A percentile compares a stretch with the other conserved stretches of the same genome.
Conservation (phyloP, 2,113 vertebrate genomes). For the Leptodactylus fuscus region DNA sequence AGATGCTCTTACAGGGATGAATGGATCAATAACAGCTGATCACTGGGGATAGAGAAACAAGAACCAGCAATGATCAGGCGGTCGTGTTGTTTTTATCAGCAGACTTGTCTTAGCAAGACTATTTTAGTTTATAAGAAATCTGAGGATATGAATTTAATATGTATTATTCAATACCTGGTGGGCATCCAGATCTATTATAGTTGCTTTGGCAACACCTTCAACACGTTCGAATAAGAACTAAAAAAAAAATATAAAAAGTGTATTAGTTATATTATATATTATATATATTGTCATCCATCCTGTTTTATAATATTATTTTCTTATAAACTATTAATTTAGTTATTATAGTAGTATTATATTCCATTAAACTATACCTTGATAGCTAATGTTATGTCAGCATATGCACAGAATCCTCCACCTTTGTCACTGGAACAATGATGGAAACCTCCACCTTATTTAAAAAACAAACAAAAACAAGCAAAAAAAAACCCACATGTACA, state of each 20-base stretch:
- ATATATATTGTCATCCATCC: no score
- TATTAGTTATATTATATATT: background rate
- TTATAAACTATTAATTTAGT: no score
- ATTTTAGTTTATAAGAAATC: background rate
- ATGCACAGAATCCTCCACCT: conserved; percentile 95
- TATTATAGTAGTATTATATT: no score
- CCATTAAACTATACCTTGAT: conserved; percentile 82
- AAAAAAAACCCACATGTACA: no score
- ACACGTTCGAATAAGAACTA: conserved; percentile 96
- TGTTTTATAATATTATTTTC: no score
- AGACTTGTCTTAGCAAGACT: background rate
- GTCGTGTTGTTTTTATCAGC: no score
- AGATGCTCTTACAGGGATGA: background rate
- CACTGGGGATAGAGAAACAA: background rate
- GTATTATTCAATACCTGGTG: conserved; percentile 85
- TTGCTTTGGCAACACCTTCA: conserved; percentile 87
- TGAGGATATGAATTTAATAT: conserved; percentile 19
- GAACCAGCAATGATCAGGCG: background rate
- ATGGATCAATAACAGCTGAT: background rate
- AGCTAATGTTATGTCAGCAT: conserved; percentile 92
- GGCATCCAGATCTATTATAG: conserved; percentile 95
- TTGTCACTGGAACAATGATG: conserved; percentile 95
- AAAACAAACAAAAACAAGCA: background rate
- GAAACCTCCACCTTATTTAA: conserved; percentile 93
- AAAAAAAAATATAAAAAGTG: conserved; percentile 40